Conservation (phyloP, 2,888 invertebrate species). For the Sclerodermus sp. region DNA sequence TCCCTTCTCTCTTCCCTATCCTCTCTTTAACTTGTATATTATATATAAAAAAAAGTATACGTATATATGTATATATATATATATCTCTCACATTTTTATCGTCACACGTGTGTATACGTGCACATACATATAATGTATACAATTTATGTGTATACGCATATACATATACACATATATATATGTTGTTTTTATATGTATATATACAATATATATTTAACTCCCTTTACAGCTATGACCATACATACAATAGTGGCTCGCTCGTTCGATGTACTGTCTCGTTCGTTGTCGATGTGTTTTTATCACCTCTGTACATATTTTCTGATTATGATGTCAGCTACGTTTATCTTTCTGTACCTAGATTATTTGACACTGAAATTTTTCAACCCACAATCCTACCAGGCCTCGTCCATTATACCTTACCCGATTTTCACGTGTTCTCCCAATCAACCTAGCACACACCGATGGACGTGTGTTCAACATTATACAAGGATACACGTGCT, state of each 20-base stretch:
- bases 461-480: conserved; percentile 8
- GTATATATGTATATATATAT: no score
- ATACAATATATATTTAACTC: conserved; percentile 27
- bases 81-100: no score
- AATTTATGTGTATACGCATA: no score
- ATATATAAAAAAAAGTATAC: no score
- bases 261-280: conserved; percentile 59
- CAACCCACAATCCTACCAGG: conserved; percentile 17
- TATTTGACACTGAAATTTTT: conserved; percentile 23
- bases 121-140: no score
- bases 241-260: conserved; percentile 58
- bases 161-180: conserved; percentile 20
- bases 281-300: conserved; percentile 57
- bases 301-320: conserved; percentile 55
- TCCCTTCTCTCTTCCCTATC: no score
- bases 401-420: no score
- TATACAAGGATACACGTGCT: conserved; percentile 25
- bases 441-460: no score
- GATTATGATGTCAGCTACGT: conserved; percentile 54
- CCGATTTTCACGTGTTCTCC: no score
- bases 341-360: conserved; percentile 42
- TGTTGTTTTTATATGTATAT: conserved; percentile 4
- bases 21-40: no score
- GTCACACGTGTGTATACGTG: no score
- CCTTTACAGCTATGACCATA: conserved; percentile 56